Conservation (phyloP, 2,888 invertebrate species). For the Plagiodera versicolora region DNA sequence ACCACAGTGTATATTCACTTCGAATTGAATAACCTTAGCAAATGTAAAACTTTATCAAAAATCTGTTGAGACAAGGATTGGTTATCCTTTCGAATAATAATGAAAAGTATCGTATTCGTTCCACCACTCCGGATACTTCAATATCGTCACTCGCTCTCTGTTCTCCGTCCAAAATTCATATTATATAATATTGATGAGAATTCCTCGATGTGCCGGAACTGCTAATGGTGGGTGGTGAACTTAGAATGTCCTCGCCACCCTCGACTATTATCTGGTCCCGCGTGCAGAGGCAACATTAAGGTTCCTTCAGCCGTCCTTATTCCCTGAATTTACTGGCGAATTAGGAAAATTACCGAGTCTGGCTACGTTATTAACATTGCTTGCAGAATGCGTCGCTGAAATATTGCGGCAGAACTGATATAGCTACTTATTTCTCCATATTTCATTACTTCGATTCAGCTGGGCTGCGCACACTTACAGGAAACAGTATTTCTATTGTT, state of each 20-base stretch:
- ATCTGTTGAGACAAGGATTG: too few relatives aligned
- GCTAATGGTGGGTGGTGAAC: slow-evolving; percentile 16
- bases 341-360: slow-evolving; percentile 47
- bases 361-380: slow-evolving; percentile 43
- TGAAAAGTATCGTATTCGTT: not conserved
- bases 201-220: slow-evolving; percentile 1
- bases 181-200: slow-evolving; percentile 9
- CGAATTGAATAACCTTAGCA: too few relatives aligned
- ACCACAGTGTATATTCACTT: too few relatives aligned
- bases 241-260: slow-evolving; percentile 18
- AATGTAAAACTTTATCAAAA: too few relatives aligned
- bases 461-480: not conserved
- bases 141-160: not conserved
- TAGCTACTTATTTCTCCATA: slow-evolving; percentile 10
- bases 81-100: too few relatives aligned
- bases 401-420: slow-evolving; percentile 13
- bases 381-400: slow-evolving; percentile 25
- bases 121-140: not conserved
- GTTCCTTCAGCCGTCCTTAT: slow-evolving; percentile 45
- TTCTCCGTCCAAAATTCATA: not conserved
- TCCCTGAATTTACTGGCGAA: slow-evolving; percentile 45
- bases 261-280: slow-evolving; percentile 28
- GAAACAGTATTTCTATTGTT: too few relatives aligned
- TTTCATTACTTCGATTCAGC: slow-evolving; percentile 4
- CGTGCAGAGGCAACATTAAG: slow-evolving; percentile 46